These are phyloP conservation scores for Limnephilus lunatus DNA, from an alignment of 2,888 invertebrate genomes.

Conservation along the genomic window DNA sequence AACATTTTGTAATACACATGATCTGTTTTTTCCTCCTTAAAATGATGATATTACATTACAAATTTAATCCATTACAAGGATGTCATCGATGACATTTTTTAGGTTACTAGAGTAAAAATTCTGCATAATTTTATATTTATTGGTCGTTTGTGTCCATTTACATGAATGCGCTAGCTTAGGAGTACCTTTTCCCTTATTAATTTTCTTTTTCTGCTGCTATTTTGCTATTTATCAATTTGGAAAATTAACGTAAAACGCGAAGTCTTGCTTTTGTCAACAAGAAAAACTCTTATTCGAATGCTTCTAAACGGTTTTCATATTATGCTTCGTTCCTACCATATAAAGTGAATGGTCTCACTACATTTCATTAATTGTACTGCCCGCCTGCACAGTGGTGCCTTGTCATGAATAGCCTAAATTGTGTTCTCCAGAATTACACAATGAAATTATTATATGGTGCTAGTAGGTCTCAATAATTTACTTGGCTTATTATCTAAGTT, in stretches of 20 bases:
- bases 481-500: neutral
- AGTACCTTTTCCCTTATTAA: neutral
- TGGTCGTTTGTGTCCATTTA: neutral
- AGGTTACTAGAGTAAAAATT: slow-evolving; percentile 29
- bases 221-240: neutral
- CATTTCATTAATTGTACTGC: neutral
- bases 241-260: neutral
- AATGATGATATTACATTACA: neutral
- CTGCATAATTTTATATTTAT: slow-evolving; percentile 5
- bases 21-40: neutral
- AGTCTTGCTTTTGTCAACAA: neutral
- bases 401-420: neutral
- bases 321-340: neutral
- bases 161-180: neutral
- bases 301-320: neutral
- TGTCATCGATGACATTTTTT: slow-evolving; percentile 18
- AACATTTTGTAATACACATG: neutral
- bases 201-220: neutral
- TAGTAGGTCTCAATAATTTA: neutral
- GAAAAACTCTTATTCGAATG: neutral
- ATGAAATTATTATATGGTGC: neutral
- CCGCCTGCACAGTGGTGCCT: neutral
- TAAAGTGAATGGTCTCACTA: neutral
- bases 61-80: slow-evolving; percentile 4
- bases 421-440: neutral